Percentiles rank a stretch among this genome's conserved stretches.
phyloP scores from a whole-genome alignment of 2,888 invertebrate species.

The Halictus quadricinctus region DNA sequence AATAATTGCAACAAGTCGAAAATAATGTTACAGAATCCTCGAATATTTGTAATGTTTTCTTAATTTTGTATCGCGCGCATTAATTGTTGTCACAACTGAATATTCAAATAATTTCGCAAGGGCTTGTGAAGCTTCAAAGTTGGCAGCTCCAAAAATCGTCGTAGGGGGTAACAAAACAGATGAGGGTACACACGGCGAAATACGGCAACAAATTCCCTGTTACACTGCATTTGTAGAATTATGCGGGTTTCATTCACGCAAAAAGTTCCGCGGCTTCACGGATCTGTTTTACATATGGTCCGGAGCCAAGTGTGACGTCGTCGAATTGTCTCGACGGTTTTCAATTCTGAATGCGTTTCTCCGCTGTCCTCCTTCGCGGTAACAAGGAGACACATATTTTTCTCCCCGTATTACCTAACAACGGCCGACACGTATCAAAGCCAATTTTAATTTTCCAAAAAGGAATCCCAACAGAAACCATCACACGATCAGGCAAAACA shows the following conservation, averaged over 20 bases:
- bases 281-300: constrained; percentile 43
- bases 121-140: neutral
- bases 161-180: neutral
- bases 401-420: neutral
- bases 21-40: too few species aligned
- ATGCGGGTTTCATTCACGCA: constrained; percentile 27
- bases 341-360: constrained; percentile 37
- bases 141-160: neutral
- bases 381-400: neutral
- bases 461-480: neutral
- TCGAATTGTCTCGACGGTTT: constrained; percentile 30
- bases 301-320: constrained; percentile 38
- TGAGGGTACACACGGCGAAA: neutral
- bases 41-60: too few species aligned
- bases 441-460: neutral
- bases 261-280: constrained; percentile 32
- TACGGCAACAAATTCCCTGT: neutral
- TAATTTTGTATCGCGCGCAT: too few species aligned
- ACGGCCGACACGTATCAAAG: neutral
- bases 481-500: neutral
- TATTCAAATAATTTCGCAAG: too few species aligned
- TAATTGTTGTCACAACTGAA: too few species aligned
- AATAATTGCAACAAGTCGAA: too few species aligned
- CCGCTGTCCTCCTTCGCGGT: neutral
- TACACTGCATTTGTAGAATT: constrained; percentile 10